Base-by-base conservation (phyloP, 2,113 vertebrate genomes). In the Platycercus adscitus region DNA sequence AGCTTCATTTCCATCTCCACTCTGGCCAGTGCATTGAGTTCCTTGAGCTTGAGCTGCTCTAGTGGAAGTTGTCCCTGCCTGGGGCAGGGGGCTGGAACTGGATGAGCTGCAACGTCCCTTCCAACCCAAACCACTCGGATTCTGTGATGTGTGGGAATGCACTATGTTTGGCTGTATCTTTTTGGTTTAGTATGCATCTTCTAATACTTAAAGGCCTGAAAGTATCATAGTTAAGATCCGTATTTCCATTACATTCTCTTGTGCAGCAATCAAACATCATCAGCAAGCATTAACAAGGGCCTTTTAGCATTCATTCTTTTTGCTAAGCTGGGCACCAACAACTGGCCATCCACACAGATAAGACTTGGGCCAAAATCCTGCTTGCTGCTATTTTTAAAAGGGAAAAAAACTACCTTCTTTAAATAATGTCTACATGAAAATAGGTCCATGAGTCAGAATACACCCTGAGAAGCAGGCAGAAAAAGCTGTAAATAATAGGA, bases 401-500 rank as follows among this genome's bases (percentile, higher is more conserved):
- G 52, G 29, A 79, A 81, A 87, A 87, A 64, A 58, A 2, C 17
- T 17, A 58, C 64, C 53, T 91, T 81, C 47, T 65, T n/a, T 70
- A 81, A 61, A 69, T 83, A 68, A 70, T 61, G 46, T 65, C 69
- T 44, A 37, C 13, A 13, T 89, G 88, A 65, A 88, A 86, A 90
- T 46, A 81, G 73, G 64, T 84, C 58, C 39, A 41, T 93, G 83
- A 95, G 43, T 86, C 95, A 94, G 85, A 89, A 87, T 20, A 21
- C 68, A 70, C 41, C 5, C 43, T 25, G 60, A 47, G 88, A 64
- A 82, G 72, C 58, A 86, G 65, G 29, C 66, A 91, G 56, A 33
- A 78, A 72, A 81, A 65, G 49, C 75, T 95, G 94, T 91, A 80
- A 95, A 93, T 95, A 93, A 96, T 76, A 83, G 76, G 65, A 95